phyloP scores from a whole-genome alignment of 2,888 invertebrate species.

The Stramonita haemastoma region DNA sequence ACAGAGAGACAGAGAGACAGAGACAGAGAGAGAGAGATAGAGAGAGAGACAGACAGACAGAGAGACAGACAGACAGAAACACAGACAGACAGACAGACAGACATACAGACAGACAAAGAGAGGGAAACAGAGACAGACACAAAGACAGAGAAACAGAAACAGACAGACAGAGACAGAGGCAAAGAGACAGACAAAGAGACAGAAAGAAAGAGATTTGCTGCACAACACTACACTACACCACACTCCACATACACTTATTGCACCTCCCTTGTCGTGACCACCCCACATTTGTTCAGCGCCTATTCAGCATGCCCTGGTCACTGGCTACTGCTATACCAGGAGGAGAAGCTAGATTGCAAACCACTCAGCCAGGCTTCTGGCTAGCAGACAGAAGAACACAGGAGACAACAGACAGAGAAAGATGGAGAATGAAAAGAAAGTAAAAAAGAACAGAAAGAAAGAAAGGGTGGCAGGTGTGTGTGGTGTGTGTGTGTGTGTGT shows the following conservation, averaged over 20 bases:
- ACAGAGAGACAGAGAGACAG: background rate
- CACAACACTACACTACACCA: too few relatives aligned
- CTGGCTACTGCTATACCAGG: too few relatives aligned
- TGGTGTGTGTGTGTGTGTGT: too few relatives aligned
- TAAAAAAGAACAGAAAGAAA: background rate
- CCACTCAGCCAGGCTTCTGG: too few relatives aligned
- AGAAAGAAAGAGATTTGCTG: background rate
- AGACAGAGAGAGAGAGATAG: background rate
- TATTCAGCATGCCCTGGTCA: too few relatives aligned
- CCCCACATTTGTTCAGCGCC: too few relatives aligned
- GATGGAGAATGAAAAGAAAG: background rate
- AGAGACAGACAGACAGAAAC: background rate
- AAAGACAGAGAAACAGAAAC: background rate
- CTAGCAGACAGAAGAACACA: too few relatives aligned
- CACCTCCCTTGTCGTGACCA: too few relatives aligned
- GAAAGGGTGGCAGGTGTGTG: background rate
- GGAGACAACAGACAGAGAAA: background rate
- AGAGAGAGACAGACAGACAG: background rate
- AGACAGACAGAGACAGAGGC: background rate
- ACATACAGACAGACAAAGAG: background rate
- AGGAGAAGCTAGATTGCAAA: too few relatives aligned
- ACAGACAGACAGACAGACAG: background rate
- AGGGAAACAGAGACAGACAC: background rate
- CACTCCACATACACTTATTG: too few relatives aligned
- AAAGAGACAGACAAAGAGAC: background rate